Evolutionary conservation across 2,888 invertebrate species (phyloP).

Genomic region (Copidosoma aretas): DNA sequence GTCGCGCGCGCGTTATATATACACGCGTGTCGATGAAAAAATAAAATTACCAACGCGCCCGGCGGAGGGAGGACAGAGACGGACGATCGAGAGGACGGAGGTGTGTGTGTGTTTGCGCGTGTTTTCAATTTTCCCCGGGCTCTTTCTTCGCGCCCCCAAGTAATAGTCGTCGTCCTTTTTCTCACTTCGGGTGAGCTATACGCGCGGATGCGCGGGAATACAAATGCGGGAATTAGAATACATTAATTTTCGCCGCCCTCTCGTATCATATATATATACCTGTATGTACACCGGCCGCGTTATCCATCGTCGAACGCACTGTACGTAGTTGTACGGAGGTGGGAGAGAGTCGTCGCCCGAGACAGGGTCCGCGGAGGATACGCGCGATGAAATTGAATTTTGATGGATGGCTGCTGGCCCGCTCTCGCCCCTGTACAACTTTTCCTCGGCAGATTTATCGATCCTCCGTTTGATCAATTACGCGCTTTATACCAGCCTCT

Average conservation of each 20-base stretch:
- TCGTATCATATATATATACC: neutral
- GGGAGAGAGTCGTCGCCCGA: too few species aligned
- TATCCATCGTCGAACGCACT: too few species aligned
- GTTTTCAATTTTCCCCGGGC: constrained; percentile 32
- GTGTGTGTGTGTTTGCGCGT: neutral
- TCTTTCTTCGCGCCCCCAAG: neutral
- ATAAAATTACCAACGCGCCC: constrained; percentile 35
- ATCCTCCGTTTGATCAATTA: neutral
- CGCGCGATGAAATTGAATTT: constrained; percentile 18
- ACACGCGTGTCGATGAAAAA: constrained; percentile 41
- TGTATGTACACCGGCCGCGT: neutral
- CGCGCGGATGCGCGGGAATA: constrained; percentile 20
- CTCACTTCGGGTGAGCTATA: neutral
- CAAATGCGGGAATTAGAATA: constrained; percentile 37
- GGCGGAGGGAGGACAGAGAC: constrained; percentile 18
- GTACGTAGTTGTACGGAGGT: too few species aligned
- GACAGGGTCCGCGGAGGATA: neutral
- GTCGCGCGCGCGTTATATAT: neutral
- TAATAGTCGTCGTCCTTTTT: neutral
- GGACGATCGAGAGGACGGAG: constrained; percentile 41
- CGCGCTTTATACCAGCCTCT: neutral
- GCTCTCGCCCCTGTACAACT: neutral
- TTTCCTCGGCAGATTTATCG: neutral
- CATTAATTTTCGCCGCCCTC: constrained; percentile 21
- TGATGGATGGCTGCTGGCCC: constrained; percentile 2